These are phyloP conservation scores for Grantiella picta DNA, from an alignment of 2,113 vertebrate genomes.

Conservation along the genomic window DNA sequence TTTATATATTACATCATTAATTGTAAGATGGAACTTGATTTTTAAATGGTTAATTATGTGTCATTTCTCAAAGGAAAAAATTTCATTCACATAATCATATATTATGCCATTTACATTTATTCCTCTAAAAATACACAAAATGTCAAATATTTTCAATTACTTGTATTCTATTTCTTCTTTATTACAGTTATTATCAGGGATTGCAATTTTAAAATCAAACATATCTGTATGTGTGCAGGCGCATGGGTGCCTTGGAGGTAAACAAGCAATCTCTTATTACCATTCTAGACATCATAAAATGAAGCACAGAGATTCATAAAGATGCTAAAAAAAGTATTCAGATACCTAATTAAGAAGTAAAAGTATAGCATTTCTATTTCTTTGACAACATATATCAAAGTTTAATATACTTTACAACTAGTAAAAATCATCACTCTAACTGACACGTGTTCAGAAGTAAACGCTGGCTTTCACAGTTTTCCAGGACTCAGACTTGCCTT, in stretches of 20 bases:
- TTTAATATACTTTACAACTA: not conserved
- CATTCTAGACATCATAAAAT: not conserved
- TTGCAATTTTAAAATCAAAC: not conserved
- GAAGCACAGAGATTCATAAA: not conserved
- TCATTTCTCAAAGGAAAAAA: not conserved
- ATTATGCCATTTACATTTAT: not conserved
- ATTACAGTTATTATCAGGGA: not conserved
- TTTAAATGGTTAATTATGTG: not conserved
- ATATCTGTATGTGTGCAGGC: rapidly evolving
- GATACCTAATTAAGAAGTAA: not conserved
- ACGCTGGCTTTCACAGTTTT: not conserved
- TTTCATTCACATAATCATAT: not conserved
- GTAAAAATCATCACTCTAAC: not conserved
- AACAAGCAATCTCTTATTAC: not conserved
- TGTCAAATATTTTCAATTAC: not conserved
- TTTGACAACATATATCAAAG: not conserved
- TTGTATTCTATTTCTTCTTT: not conserved
- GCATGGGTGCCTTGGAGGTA: not conserved
- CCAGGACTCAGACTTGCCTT: not conserved
- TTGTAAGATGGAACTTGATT: not conserved
- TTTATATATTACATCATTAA: not conserved
- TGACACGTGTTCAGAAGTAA: not conserved
- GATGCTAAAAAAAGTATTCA: not conserved
- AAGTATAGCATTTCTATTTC: not conserved
- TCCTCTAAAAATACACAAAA: not conserved